Evolutionary conservation across 2,113 vertebrate species (phyloP), one percentile per base, ranked within the genome.

Genomic region (Meles meles): DNA sequence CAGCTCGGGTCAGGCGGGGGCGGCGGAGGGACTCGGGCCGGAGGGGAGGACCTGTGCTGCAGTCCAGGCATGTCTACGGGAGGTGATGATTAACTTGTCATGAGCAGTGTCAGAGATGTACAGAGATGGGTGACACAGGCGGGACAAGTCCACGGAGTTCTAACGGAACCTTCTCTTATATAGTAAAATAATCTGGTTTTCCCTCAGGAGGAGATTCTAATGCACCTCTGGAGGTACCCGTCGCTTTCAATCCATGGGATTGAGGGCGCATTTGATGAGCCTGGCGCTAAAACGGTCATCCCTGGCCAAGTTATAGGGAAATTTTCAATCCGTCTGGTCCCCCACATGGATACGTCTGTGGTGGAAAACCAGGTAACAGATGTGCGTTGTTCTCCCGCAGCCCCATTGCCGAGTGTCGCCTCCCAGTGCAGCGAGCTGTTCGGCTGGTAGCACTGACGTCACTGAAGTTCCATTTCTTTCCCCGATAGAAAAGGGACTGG

Each of bases 321-420:
- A 90, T 99, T 99, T 98, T 99, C 99, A 44, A 99, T 99, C 83
- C 98, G 99, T 25, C 99, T 99, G 85, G 99, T 99, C 12, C 99
- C 99, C 8, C 49, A 99, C 96, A 99, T 99, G 99, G 98, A 99
- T 31, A 98, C 98, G 2, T 97, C 98, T 0, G 84, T 97, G 69
- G 99, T 99, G 87, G 98, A 99, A 96, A 98, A 98, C 87, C 99
- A 99, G 99, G 99, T 99, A 98, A 96, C 87, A 3, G 2, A 20
- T 6, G 79, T 20, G 63, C 11, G 0, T 3, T 0, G 13, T 15
- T 31, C 13, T 27, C 6, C 23, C 23, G 31, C 13, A 10, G 55
- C 0, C 0, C 44, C 25, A 0, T 15, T n/a, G 25, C 67, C 0
- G 12, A 92, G 61, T 1, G 15, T 47, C 0, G 0, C 0, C 1